Conservation (phyloP, 2,888 invertebrate genomes). For the Sisyra nigra region DNA sequence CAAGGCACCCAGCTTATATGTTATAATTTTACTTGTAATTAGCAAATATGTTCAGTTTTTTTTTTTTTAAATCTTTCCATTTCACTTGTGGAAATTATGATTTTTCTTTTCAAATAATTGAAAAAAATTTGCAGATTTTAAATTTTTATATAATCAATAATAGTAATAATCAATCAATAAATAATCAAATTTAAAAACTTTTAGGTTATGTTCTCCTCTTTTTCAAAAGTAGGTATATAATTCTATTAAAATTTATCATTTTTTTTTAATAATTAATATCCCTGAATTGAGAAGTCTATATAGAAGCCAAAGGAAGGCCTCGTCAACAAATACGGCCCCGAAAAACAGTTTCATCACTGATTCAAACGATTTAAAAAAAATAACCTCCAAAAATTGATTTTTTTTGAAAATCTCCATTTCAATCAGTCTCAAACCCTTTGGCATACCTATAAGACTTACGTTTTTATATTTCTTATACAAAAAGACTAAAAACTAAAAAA, state of each 20-base stretch:
- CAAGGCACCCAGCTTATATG: slow-evolving; percentile 59
- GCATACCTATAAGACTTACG: neutral
- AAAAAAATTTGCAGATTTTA: neutral
- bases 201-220: neutral
- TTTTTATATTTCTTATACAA: neutral
- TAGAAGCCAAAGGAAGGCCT: slow-evolving; percentile 20
- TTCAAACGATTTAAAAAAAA: neutral
- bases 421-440: slow-evolving; percentile 4
- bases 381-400: neutral
- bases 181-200: slow-evolving; percentile 1
- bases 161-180: too few species aligned
- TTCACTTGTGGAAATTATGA: neutral
- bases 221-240: slow-evolving; percentile 1
- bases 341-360: slow-evolving; percentile 15
- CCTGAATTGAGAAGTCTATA: slow-evolving; percentile 8
- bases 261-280: slow-evolving; percentile 3
- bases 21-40: slow-evolving; percentile 30
- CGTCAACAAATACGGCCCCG: slow-evolving; percentile 16
- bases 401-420: neutral
- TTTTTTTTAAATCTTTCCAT: neutral
- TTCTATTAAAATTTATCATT: slow-evolving; percentile 2
- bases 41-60: slow-evolving; percentile 19
- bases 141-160: neutral
- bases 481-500: neutral
- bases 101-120: neutral